These are phyloP conservation scores for Xyrauchen texanus DNA, from an alignment of 2,113 vertebrate genomes.

Conservation along the genomic window DNA sequence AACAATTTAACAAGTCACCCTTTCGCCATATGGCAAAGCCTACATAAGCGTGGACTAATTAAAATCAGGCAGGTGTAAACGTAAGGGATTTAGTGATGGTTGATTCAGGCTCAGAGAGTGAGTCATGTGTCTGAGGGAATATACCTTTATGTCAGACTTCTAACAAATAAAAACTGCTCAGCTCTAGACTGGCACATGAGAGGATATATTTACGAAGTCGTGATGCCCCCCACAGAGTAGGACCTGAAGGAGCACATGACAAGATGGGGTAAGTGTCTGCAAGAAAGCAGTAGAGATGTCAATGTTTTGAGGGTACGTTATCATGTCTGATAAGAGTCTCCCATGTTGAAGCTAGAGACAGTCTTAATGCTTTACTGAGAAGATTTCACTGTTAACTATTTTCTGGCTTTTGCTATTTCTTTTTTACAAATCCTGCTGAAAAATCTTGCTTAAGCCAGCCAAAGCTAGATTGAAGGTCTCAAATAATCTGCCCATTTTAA, in stretches of 20 bases:
- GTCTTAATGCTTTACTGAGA: too few species aligned
- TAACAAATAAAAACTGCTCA: constrained; percentile 39
- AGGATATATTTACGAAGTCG: constrained; percentile 6
- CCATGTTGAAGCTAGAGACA: neutral
- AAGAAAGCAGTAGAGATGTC: neutral
- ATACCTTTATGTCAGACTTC: constrained; percentile 35
- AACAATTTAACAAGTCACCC: too few species aligned
- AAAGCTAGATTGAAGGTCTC: too few species aligned
- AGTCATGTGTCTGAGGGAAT: constrained; percentile 24
- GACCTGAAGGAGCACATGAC: neutral
- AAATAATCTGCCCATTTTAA: too few species aligned
- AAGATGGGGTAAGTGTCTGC: neutral
- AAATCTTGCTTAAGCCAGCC: too few species aligned
- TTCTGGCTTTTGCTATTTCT: too few species aligned
- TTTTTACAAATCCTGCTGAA: too few species aligned
- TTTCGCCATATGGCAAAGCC: too few species aligned
- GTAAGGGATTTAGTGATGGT: constrained; percentile 26
- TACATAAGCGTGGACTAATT: neutral
- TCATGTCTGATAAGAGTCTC: neutral
- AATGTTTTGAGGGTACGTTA: neutral
- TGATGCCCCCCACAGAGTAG: constrained; percentile 14
- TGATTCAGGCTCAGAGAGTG: constrained; percentile 14
- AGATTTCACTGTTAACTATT: too few species aligned
- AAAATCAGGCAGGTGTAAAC: constrained; percentile 1
- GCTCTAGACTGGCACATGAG: constrained; percentile 12